Base-by-base conservation (phyloP, 2,888 invertebrate species). In the Eristalis tenax region DNA sequence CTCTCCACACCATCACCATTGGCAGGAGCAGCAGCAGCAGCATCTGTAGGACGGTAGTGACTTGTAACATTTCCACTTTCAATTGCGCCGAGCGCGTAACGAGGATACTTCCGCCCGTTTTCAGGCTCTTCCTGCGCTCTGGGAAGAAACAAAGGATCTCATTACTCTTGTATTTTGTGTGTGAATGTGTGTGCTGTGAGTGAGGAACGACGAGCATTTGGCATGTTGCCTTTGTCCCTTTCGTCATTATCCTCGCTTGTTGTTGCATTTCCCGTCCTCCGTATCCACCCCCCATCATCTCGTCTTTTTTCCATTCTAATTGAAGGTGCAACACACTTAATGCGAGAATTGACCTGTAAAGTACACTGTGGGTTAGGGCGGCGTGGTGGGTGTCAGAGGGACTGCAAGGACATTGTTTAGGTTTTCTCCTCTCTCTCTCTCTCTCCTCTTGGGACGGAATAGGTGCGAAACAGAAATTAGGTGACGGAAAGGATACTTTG, bases 401-500 rank as follows among this genome's bases (percentile, higher is more conserved):
- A 18, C 18, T 69, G 82, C 77, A 78, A 82, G 82, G 82, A 82
- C 69, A 74, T 77, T 86, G 73, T 74, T 77, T 65, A 70, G 69
- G 77, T 26, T 43, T 38, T 59, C 11, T 26, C 11, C 50, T 26
- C 26, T 26, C 26, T 3, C 26, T 26, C 26, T 26, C 26, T 26
- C 26, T 28, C 35, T 28, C 56, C 11, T 23, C 11, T 22, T n/a
- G 15, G 26, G 13, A 65, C 22, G 15, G 23, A 8, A 6, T 23
- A 59, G 79, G 73, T 73, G 66, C 23, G 23, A 80, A 65, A 40
- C 38, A 28, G 35, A 80, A 85, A 81, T 81, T 73, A 71, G 73
- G 81, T 85, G 81, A 85, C 81, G 81, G 81, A 86, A 86, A 82
- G 77, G 68, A 86, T 86, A 82, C 77, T 86, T 77, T 86, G 77